Percentiles rank a stretch among this genome's conserved stretches.
Conservation (phyloP, 2,888 invertebrate genomes). For the Monoplex corrugatus region DNA sequence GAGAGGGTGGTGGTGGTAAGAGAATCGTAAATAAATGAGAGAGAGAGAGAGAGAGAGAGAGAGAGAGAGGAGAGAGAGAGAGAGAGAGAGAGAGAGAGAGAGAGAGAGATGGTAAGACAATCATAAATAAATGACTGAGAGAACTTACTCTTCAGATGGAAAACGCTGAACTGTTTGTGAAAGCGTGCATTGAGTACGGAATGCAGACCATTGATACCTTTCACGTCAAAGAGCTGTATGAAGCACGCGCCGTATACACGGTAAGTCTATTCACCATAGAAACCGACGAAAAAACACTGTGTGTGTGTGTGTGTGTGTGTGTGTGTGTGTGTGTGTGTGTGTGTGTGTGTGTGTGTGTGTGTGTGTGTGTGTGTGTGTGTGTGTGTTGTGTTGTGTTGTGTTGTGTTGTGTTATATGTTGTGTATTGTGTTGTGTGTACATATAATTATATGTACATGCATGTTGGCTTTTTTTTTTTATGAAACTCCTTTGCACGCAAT, state of each 20-base stretch:
- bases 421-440: too few species aligned
- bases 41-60: neutral
- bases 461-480: too few species aligned
- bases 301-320: neutral
- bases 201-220: conserved; percentile 63
- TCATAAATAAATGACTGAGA: neutral
- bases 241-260: conserved; percentile 59
- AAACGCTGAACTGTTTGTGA: conserved; percentile 63
- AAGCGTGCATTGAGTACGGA: conserved; percentile 60
- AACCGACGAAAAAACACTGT: neutral
- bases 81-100: neutral
- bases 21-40: too few species aligned
- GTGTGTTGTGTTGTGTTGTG: neutral
- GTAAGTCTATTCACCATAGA: conserved; percentile 39
- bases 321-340: neutral
- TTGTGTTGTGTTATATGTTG: too few species aligned
- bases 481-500: too few species aligned
- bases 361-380: neutral
- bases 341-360: neutral
- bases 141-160: conserved; percentile 54
- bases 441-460: too few species aligned
- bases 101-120: neutral
- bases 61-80: conserved; percentile 10
- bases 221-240: conserved; percentile 64
- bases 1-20: neutral